Conservation (phyloP, 2,888 invertebrate species). For the Polydrusus pterygomalis region DNA sequence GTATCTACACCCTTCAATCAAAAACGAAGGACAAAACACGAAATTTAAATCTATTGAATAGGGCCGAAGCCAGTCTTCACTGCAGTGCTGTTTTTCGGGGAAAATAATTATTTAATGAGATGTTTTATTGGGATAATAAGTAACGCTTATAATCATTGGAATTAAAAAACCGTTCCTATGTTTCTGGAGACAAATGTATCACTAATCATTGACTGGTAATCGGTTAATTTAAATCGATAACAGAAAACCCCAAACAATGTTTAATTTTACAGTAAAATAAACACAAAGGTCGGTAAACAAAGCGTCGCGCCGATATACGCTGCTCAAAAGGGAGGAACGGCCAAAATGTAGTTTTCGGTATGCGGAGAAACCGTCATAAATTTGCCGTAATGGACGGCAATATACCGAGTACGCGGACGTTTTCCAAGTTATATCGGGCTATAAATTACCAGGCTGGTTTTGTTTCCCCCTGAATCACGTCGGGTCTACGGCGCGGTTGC, state of each 20-base stretch:
- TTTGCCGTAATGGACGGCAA: slow-evolving; percentile 49
- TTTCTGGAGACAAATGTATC: no score
- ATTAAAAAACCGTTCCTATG: no score
- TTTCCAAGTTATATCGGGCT: slow-evolving; percentile 49
- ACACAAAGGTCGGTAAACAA: slow-evolving; percentile 46
- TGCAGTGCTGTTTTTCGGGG: background rate
- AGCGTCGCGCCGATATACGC: slow-evolving; percentile 42
- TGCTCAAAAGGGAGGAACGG: slow-evolving; percentile 42
- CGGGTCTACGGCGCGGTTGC: slow-evolving; percentile 34
- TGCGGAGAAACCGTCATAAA: slow-evolving; percentile 49
- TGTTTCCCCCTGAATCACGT: slow-evolving; percentile 45
- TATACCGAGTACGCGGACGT: slow-evolving; percentile 48
- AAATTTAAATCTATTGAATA: slow-evolving; percentile 9
- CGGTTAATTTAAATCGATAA: slow-evolving; percentile 19
- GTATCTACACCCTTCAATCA: background rate
- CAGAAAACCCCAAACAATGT: slow-evolving; percentile 28
- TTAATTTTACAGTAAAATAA: slow-evolving; percentile 43
- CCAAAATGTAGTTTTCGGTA: slow-evolving; percentile 49
- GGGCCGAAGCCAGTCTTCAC: background rate
- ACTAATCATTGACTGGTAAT: no score
- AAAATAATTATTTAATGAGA: background rate
- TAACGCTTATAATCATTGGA: background rate
- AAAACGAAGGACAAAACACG: background rate
- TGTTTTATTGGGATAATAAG: background rate
- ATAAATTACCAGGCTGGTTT: slow-evolving; percentile 45